These are phyloP conservation scores for Ptilorrhoa leucosticta DNA, from an alignment of 2,113 vertebrate genomes.

Conservation along the genomic window DNA sequence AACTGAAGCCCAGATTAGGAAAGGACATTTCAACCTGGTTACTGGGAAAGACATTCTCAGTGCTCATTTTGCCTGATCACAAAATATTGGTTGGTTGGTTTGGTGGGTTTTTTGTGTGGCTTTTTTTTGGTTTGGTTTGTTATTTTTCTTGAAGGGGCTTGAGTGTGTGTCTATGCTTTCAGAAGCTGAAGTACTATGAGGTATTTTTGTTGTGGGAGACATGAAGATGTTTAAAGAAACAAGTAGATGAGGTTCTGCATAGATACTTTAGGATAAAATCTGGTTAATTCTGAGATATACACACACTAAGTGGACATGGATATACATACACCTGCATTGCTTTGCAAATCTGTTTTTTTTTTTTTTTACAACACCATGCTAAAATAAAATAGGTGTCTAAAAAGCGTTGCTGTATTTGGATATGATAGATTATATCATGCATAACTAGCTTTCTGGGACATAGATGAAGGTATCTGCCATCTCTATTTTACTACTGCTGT, in stretches of 20 bases:
- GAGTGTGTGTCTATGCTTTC: neutral
- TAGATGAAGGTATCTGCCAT: neutral
- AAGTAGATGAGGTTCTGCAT: neutral
- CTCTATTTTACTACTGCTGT: neutral
- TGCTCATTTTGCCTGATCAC: neutral
- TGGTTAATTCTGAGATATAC: neutral
- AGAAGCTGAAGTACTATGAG: neutral
- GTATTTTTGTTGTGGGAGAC: neutral
- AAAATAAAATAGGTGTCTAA: neutral
- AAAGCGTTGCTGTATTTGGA: neutral
- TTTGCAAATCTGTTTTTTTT: neutral
- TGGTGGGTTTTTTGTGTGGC: neutral
- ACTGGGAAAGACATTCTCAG: neutral
- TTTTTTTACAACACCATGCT: neutral
- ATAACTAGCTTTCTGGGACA: neutral
- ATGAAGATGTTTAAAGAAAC: neutral
- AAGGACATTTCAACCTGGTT: neutral
- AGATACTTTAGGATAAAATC: neutral
- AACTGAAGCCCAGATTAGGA: neutral
- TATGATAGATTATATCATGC: neutral
- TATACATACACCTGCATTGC: neutral
- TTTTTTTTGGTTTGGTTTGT: neutral
- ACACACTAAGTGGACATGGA: accelerated
- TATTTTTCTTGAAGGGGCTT: neutral
- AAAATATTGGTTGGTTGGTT: neutral